phyloP scores from a whole-genome alignment of 2,888 invertebrate genomes.

The Limenitis arthemis region DNA sequence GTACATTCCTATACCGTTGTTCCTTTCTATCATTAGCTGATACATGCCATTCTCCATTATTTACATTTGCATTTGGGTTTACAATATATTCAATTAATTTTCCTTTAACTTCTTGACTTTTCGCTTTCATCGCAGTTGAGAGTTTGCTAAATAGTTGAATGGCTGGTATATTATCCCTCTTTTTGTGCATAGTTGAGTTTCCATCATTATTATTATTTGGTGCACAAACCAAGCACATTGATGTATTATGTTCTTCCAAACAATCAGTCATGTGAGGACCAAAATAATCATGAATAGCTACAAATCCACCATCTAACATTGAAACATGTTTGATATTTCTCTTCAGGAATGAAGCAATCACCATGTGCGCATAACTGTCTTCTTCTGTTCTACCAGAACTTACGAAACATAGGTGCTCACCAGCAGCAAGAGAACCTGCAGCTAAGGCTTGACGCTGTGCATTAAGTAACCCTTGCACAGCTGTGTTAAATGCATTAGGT shows the following conservation, averaged over 20 bases:
- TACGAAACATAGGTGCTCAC: conserved; percentile 92
- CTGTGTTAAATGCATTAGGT: conserved; percentile 93
- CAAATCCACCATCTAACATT: conserved; percentile 92
- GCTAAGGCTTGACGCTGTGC: conserved; percentile 91
- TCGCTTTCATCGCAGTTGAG: conserved; percentile 89
- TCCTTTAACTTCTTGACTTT: conserved; percentile 93
- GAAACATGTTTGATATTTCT: conserved; percentile 94
- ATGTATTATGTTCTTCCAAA: conserved; percentile 87
- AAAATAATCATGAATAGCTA: conserved; percentile 87
- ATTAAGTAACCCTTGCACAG: conserved; percentile 91
- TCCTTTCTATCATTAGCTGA: conserved; percentile 87
- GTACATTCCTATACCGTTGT: conserved; percentile 91
- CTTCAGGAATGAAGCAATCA: conserved; percentile 96
- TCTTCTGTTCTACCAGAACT: conserved; percentile 95
- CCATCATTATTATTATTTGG: conserved; percentile 59
- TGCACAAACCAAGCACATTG: conserved; percentile 86
- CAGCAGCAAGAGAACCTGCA: conserved; percentile 88
- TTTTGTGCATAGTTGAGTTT: conserved; percentile 34
- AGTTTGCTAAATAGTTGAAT: conserved; percentile 86
- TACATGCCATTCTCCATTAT: conserved; percentile 83
- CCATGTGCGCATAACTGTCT: conserved; percentile 98
- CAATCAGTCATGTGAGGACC: conserved; percentile 85
- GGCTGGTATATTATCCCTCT: conserved; percentile 58
- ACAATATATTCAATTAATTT: conserved; percentile 95
- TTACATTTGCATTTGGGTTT: conserved; percentile 79